Evolutionary conservation across 2,888 invertebrate species (phyloP), one percentile per base, ranked within the genome.

Genomic region (Hypena proboscidalis): DNA sequence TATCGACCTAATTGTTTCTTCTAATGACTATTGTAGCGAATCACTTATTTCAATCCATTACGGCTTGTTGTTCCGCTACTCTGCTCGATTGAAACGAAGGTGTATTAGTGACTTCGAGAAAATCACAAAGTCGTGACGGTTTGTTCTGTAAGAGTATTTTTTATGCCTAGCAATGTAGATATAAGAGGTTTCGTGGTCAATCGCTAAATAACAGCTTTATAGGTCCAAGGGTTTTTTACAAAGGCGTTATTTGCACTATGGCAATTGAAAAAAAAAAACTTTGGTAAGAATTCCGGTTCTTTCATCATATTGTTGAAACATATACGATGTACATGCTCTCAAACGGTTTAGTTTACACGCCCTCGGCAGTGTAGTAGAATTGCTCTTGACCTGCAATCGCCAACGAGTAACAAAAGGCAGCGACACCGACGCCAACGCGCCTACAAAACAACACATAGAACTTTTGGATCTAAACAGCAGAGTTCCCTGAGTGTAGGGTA

Each of bases 1-100:
- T 78, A 81, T 79, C 82, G 77, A 83, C 81, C 80, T 85, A 88
- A 88, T 88, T 85, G 85, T 81, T 87, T 81, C 82, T 80, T 81
- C 80, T 82, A 82, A 83, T 81, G 78, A 81, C 80, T 73, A 77
- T 76, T 76, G 74, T 72, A 67, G 70, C 58, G 72, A 73, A 79
- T 74, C 77, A 80, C 82, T 81, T 83, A 78, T 69, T 70, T 68
- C 72, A 68, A 76, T 70, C 70, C 67, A 76, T 77, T 77, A 72
- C 66, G 51, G 64, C 48, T 59, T 67, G 66, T 64, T 64, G 63
- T 66, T 74, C 63, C 64, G 67, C 74, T 70, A 62, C 61, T 60
- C 54, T 57, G 56, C 32, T 53, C 48, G 56, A 64, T 66, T 63
- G 58, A 25, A 29, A 29, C 15, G 20, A 32, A 37, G 20, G 32